Evolutionary conservation across 2,888 invertebrate species (phyloP).

Genomic region (Leptogaster cylindrica): DNA sequence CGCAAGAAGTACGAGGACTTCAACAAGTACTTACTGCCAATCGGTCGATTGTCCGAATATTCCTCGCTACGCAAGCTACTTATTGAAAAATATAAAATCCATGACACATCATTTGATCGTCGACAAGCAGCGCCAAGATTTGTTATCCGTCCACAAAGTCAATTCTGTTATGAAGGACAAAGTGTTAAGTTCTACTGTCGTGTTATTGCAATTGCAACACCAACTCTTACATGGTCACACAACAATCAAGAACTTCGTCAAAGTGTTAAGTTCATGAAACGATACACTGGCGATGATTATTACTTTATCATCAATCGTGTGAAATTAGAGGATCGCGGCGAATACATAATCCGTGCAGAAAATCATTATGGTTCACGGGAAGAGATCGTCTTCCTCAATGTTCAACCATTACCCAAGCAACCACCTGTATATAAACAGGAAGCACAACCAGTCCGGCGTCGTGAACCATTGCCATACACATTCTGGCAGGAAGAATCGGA

Average conservation of each 20-base stretch:
- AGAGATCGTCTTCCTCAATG: conserved; percentile 95
- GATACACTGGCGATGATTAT: conserved; percentile 94
- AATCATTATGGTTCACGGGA: conserved; percentile 96
- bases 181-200: conserved; percentile 97
- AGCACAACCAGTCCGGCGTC: conserved; percentile 74
- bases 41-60: conserved; percentile 97
- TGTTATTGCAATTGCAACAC: conserved; percentile 91
- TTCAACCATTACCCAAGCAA: conserved; percentile 72
- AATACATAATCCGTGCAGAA: conserved; percentile 95
- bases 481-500: conserved; percentile 94
- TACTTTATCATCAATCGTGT: conserved; percentile 97
- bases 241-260: conserved; percentile 92
- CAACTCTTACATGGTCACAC: conserved; percentile 94
- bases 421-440: conserved; percentile 67
- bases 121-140: conserved; percentile 98
- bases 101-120: conserved; percentile 95
- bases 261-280: conserved; percentile 99
- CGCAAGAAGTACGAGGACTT: conserved; percentile 81
- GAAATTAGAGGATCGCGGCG: conserved; percentile 93
- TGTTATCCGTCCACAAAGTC: conserved; percentile 94
- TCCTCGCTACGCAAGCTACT: conserved; percentile 94
- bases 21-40: conserved; percentile 86
- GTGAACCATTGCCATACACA: conserved; percentile 83
- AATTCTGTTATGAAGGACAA: conserved; percentile 96
- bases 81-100: conserved; percentile 95